Percentiles rank a stretch among this genome's conserved stretches.
Conservation (phyloP, 2,888 invertebrate genomes). For the Synanthedon vespiformis region DNA sequence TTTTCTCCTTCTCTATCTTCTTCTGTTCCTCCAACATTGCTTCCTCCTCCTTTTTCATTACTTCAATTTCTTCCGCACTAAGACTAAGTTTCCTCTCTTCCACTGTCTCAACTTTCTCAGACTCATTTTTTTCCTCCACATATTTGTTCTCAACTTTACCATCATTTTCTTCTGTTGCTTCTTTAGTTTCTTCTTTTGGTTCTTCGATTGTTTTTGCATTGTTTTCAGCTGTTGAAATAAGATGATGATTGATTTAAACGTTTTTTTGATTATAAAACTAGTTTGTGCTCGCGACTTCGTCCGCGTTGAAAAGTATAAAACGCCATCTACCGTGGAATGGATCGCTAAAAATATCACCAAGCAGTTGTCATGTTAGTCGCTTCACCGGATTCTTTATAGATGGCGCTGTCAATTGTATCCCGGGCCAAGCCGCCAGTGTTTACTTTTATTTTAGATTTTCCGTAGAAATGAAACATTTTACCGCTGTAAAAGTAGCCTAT, state of each 20-base stretch:
- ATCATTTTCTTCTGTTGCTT: conserved; percentile 7
- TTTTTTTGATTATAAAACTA: too few relatives aligned
- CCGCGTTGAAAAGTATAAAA: too few relatives aligned
- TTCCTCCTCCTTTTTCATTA: conserved; percentile 32
- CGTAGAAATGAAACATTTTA: too few relatives aligned
- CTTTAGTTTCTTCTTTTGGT: conserved; percentile 6
- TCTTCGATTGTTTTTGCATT: conserved; percentile 3
- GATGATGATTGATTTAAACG: not conserved
- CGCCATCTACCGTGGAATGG: too few relatives aligned
- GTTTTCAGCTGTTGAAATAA: conserved; percentile 2
- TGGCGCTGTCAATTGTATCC: too few relatives aligned
- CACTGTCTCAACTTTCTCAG: conserved; percentile 12
- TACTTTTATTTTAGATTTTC: too few relatives aligned
- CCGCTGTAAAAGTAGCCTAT: too few relatives aligned
- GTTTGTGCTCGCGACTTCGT: too few relatives aligned
- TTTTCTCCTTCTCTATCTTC: conserved; percentile 41
- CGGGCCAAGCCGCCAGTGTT: too few relatives aligned
- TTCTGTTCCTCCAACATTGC: conserved; percentile 36
- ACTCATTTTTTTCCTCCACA: conserved; percentile 4
- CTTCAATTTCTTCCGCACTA: conserved; percentile 29
- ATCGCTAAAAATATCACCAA: too few relatives aligned
- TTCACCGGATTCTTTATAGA: too few relatives aligned
- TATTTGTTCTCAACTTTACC: conserved; percentile 1
- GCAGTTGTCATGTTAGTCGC: too few relatives aligned
- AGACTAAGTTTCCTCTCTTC: conserved; percentile 10